phyloP scores from a whole-genome alignment of 2,797 vertebrate genomes.

The Borostomias antarcticus region DNA sequence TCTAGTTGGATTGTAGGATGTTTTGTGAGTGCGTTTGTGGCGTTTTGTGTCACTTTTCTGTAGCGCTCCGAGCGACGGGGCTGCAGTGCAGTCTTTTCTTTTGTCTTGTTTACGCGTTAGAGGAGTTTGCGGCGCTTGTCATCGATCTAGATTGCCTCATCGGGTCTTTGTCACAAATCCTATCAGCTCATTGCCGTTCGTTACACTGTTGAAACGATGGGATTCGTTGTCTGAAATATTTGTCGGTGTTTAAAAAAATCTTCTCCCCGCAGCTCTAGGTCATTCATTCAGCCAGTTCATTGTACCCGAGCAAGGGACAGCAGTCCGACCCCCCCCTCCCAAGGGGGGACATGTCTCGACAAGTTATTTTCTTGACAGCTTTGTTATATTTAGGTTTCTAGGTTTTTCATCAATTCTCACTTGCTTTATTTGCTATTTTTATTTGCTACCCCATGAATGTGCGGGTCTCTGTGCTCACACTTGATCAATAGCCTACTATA shows the following conservation, averaged over 20 bases:
- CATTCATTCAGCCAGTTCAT: constrained; percentile 61
- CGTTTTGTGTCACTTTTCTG: constrained; percentile 13
- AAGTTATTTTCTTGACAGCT: constrained; percentile 17
- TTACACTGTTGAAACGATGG: neutral
- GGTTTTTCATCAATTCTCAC: neutral
- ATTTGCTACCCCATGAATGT: neutral
- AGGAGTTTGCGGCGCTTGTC: constrained; percentile 34
- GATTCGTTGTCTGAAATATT: neutral
- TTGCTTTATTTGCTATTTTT: neutral
- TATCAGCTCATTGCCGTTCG: neutral
- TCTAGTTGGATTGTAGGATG: neutral
- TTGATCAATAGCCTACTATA: neutral
- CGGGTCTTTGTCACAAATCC: neutral
- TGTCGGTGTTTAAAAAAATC: neutral
- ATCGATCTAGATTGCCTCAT: neutral
- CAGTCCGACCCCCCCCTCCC: constrained; percentile 22
- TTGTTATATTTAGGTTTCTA: constrained; percentile 3
- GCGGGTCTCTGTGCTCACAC: neutral
- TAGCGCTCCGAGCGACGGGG: constrained; percentile 23
- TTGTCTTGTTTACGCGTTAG: constrained; percentile 70
- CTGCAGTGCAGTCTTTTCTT: constrained; percentile 69
- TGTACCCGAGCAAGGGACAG: constrained; percentile 36
- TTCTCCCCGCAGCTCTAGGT: constrained; percentile 1
- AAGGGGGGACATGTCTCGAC: constrained; percentile 60
- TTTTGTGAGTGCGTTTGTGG: neutral